Conservation (phyloP, 2,113 vertebrate genomes). For the Climacteris rufus region DNA sequence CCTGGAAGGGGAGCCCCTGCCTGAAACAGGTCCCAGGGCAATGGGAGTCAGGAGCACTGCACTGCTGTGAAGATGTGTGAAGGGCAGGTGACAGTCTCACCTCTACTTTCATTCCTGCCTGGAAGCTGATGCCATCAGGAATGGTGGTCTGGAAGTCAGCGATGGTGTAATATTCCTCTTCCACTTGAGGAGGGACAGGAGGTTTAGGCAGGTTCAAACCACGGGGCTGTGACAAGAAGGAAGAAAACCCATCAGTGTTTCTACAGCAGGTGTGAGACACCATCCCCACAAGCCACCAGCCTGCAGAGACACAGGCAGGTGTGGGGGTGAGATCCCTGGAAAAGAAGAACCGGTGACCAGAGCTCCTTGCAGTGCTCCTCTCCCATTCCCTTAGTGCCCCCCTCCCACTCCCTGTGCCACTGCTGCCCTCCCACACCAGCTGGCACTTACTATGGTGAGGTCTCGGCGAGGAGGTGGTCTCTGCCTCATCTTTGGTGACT, state of each 20-base stretch:
- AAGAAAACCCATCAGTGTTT: not conserved
- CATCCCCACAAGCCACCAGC: not conserved
- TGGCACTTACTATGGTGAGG: slow-evolving; percentile 90
- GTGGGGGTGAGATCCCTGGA: not conserved
- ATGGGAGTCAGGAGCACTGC: not conserved
- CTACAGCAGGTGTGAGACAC: not conserved
- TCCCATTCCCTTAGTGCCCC: not conserved
- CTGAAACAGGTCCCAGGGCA: not conserved
- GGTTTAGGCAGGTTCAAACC: slow-evolving; percentile 92
- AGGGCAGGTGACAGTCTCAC: slow-evolving; percentile 63
- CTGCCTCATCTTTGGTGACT: slow-evolving; percentile 86
- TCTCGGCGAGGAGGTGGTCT: slow-evolving; percentile 95
- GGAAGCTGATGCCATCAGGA: slow-evolving; percentile 97
- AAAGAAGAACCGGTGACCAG: not conserved
- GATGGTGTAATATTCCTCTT: slow-evolving; percentile 97
- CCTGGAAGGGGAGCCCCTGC: not conserved
- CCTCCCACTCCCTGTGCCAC: not conserved
- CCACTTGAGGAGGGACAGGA: slow-evolving; percentile 90
- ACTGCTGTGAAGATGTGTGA: not conserved
- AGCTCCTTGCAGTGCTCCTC: not conserved
- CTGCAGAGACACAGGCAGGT: not conserved
- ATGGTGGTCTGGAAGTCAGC: slow-evolving; percentile 98
- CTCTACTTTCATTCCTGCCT: slow-evolving; percentile 95
- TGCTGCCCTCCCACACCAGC: not conserved
- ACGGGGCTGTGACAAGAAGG: slow-evolving; percentile 79